These are phyloP conservation scores for Ceratotherium simum DNA, from an alignment of 2,113 vertebrate species.

Conservation along the genomic window DNA sequence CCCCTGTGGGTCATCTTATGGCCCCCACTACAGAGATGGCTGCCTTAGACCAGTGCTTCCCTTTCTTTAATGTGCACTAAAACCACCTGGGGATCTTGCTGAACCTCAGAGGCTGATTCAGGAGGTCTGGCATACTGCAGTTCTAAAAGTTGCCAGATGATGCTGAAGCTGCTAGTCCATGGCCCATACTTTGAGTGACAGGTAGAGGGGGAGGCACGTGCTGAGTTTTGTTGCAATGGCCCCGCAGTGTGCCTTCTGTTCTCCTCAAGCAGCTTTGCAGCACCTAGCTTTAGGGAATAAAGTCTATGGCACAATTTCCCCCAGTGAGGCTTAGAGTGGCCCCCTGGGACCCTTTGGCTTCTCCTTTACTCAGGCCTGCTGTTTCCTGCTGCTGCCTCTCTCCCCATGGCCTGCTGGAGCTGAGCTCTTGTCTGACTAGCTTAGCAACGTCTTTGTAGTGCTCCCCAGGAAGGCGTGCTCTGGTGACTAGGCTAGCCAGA, in stretches of 20 bases:
- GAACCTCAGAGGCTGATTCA: background rate
- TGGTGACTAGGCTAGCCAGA: constrained; percentile 13
- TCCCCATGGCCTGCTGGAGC: constrained; percentile 66
- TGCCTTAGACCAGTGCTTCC: background rate
- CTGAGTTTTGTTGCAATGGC: background rate
- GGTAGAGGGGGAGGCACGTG: background rate
- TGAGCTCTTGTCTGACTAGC: constrained; percentile 63
- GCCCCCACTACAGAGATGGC: rapidly evolving
- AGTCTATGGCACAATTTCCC: background rate
- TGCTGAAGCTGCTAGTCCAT: background rate
- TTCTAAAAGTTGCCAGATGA: background rate
- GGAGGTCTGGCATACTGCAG: background rate
- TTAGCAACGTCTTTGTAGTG: constrained; percentile 81
- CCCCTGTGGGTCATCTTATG: no score
- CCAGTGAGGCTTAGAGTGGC: no score
- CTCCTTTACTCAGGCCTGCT: background rate
- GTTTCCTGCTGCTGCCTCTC: constrained; percentile 39
- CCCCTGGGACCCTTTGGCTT: background rate
- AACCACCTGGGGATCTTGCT: background rate
- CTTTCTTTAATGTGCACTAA: rapidly evolving
- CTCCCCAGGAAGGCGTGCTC: constrained; percentile 72
- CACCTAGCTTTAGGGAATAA: background rate
- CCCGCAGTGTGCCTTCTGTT: background rate
- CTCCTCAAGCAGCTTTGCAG: background rate
- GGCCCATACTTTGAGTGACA: background rate